Conservation (phyloP, 2,888 invertebrate genomes). For the Drosophila neoperkinsi region DNA sequence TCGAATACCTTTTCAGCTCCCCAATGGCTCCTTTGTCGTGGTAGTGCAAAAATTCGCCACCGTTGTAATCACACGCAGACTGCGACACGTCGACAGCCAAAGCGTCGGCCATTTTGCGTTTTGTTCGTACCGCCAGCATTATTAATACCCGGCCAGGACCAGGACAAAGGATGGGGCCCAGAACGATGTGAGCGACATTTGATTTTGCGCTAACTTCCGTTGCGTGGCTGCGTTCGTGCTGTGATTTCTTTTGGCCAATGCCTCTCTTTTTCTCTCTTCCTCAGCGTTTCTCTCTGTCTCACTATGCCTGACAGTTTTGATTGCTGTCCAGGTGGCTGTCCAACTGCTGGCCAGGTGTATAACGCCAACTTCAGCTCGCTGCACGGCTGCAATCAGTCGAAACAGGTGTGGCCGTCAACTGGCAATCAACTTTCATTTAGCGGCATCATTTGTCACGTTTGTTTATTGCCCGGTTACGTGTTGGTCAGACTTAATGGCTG, state of each 20-base stretch:
- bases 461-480: constrained; percentile 80
- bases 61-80: constrained; percentile 71
- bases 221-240: constrained; percentile 59
- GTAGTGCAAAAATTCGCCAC: constrained; percentile 36
- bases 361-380: constrained; percentile 5
- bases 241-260: constrained; percentile 51
- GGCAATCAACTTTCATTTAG: constrained; percentile 85
- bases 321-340: constrained; percentile 46
- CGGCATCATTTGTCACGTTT: constrained; percentile 85
- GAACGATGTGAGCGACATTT: constrained; percentile 49
- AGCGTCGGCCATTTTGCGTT: constrained; percentile 70
- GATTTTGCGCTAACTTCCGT: constrained; percentile 66
- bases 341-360: constrained; percentile 13
- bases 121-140: constrained; percentile 68
- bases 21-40: constrained; percentile 8
- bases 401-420: constrained; percentile 77
- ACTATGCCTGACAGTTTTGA: constrained; percentile 67
- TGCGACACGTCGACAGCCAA: constrained; percentile 56
- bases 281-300: constrained; percentile 8
- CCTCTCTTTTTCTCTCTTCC: background rate
- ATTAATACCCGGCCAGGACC: constrained; percentile 63
- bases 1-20: constrained; percentile 22
- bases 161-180: background rate
- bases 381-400: constrained; percentile 18
- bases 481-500: constrained; percentile 74